A percentile compares a stretch with the other conserved stretches of the same genome.
Conservation (phyloP, 2,888 invertebrate species). For the Yponomeuta malinellus region DNA sequence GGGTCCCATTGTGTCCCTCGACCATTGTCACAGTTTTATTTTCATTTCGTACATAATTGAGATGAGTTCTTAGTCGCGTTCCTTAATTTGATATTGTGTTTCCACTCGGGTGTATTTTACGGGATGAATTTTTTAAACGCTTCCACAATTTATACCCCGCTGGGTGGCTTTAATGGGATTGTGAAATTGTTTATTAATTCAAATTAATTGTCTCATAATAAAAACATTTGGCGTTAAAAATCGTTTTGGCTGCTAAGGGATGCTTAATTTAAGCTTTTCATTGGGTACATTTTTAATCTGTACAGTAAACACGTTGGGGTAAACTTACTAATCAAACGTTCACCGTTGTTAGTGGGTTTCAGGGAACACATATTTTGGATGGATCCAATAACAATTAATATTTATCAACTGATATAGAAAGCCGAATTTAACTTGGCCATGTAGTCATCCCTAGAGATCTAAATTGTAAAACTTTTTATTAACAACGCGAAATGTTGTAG, state of each 20-base stretch:
- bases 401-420: background rate
- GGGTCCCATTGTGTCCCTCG: conserved; percentile 27
- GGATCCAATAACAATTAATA: conserved; percentile 3
- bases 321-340: background rate
- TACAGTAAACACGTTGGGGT: background rate
- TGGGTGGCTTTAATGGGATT: conserved; percentile 8
- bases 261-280: conserved; percentile 1
- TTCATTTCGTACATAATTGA: conserved; percentile 56
- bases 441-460: background rate
- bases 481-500: background rate
- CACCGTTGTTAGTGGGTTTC: conserved; percentile 1
- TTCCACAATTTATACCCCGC: conserved; percentile 3
- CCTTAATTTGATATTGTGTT: conserved; percentile 51
- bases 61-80: conserved; percentile 42
- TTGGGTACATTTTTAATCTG: background rate
- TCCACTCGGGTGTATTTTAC: background rate
- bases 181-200: conserved; percentile 12
- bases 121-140: conserved; percentile 17
- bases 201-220: conserved; percentile 8
- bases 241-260: background rate
- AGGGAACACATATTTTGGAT: background rate
- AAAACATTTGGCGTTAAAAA: conserved; percentile 1
- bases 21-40: conserved; percentile 54
- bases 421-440: background rate
- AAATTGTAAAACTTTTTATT: background rate